Conservation (phyloP, 2,888 invertebrate genomes). For the Drosophila eohydei region DNA sequence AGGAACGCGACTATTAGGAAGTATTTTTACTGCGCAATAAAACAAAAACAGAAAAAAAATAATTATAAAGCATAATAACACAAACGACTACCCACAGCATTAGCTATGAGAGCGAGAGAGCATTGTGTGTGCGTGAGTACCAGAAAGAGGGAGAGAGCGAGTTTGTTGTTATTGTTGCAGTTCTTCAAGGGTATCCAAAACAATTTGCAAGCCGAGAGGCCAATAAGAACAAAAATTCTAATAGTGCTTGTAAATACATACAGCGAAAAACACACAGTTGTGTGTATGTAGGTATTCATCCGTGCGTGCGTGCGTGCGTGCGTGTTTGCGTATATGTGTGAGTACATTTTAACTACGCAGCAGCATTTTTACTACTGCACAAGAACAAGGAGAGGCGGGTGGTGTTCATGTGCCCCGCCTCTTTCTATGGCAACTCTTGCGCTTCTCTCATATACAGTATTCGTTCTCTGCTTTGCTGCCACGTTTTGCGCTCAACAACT, state of each 20-base stretch:
- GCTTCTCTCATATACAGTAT: constrained; percentile 26
- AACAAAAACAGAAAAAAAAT: constrained; percentile 58
- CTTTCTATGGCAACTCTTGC: constrained; percentile 19
- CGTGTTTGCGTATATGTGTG: constrained; percentile 24
- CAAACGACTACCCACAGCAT: constrained; percentile 55
- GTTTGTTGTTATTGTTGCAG: constrained; percentile 17
- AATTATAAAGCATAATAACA: constrained; percentile 74
- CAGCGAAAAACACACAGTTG: not conserved
- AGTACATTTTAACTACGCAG: constrained; percentile 72
- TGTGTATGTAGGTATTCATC: constrained; percentile 6
- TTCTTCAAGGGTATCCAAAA: constrained; percentile 36
- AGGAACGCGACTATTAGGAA: constrained; percentile 39
- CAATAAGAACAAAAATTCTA: constrained; percentile 24
- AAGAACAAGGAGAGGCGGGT: constrained; percentile 40
- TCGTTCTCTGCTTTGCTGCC: constrained; percentile 51
- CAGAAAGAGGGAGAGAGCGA: constrained; percentile 26
- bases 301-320: constrained; percentile 9
- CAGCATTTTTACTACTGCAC: constrained; percentile 64
- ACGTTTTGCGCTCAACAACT: constrained; percentile 50
- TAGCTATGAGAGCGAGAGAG: constrained; percentile 35
- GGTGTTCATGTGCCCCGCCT: constrained; percentile 26
- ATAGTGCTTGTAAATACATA: constrained; percentile 30
- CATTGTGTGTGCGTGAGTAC: constrained; percentile 20
- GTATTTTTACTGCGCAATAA: constrained; percentile 73
- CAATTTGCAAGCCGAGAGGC: constrained; percentile 52